phyloP scores from a whole-genome alignment of 2,888 invertebrate species.

The Byasa hedistus region DNA sequence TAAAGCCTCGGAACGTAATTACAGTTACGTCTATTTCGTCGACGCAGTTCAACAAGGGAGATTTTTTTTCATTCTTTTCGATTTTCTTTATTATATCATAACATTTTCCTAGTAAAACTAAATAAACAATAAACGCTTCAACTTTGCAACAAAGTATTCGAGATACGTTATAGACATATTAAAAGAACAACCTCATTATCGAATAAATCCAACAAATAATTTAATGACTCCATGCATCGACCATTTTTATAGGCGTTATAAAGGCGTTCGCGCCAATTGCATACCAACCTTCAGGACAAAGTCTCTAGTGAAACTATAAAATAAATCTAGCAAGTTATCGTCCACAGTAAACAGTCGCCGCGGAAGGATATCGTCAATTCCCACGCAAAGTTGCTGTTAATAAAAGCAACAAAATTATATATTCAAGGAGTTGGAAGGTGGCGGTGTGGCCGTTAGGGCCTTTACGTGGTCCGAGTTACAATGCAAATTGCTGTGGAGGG shows the following conservation, averaged over 20 bases:
- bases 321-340: conserved; percentile 78
- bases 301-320: conserved; percentile 71
- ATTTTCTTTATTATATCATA: conserved; percentile 15
- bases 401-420: conserved; percentile 80
- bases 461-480: conserved; percentile 79
- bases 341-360: conserved; percentile 75
- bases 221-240: conserved; percentile 71
- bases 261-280: conserved; percentile 57
- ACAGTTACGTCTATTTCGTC: conserved; percentile 61
- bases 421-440: conserved; percentile 79
- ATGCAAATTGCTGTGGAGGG: conserved; percentile 79
- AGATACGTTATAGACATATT: conserved; percentile 65
- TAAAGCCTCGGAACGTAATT: conserved; percentile 65
- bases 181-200: conserved; percentile 66
- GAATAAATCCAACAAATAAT: conserved; percentile 77
- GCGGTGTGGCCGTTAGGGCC: conserved; percentile 75
- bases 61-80: conserved; percentile 43
- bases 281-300: conserved; percentile 67
- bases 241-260: conserved; percentile 73
- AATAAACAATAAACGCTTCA: conserved; percentile 44
- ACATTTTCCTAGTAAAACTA: conserved; percentile 24
- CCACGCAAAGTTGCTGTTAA: conserved; percentile 79
- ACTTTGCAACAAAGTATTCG: conserved; percentile 69
- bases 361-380: conserved; percentile 77
- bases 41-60: conserved; percentile 46